Conservation (phyloP, 2,888 invertebrate genomes). For the Lepidonotus clava region DNA sequence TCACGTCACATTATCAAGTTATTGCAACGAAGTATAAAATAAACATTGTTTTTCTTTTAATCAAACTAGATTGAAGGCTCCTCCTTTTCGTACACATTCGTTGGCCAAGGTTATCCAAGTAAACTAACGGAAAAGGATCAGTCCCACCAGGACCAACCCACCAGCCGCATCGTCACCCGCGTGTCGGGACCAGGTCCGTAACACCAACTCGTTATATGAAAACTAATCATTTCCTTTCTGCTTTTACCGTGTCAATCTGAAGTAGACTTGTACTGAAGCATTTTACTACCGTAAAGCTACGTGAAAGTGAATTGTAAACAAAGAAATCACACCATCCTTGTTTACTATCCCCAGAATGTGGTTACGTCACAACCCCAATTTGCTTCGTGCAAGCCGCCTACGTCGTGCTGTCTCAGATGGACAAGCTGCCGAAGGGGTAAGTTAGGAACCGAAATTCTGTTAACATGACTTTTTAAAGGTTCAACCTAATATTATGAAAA, state of each 20-base stretch:
- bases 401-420: conserved; percentile 87
- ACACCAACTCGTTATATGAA: too few relatives aligned
- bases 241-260: too few relatives aligned
- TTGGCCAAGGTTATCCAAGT: conserved; percentile 90
- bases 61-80: conserved; percentile 82
- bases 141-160: conserved; percentile 83
- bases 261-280: too few relatives aligned
- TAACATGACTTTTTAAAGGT: too few relatives aligned
- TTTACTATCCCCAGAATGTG: conserved; percentile 84
- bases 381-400: conserved; percentile 88
- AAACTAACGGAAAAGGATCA: conserved; percentile 83
- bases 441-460: conserved; percentile 66
- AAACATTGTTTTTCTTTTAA: not conserved
- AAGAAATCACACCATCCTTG: too few relatives aligned
- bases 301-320: too few relatives aligned
- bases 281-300: too few relatives aligned
- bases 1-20: too few relatives aligned
- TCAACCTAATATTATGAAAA: too few relatives aligned
- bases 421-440: conserved; percentile 88
- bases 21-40: too few relatives aligned
- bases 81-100: conserved; percentile 86
- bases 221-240: too few relatives aligned
- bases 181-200: conserved; percentile 80
- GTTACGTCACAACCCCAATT: conserved; percentile 90
- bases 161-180: conserved; percentile 70